phyloP scores from a whole-genome alignment of 2,888 invertebrate genomes.

The Subacronicta megacephala region DNA sequence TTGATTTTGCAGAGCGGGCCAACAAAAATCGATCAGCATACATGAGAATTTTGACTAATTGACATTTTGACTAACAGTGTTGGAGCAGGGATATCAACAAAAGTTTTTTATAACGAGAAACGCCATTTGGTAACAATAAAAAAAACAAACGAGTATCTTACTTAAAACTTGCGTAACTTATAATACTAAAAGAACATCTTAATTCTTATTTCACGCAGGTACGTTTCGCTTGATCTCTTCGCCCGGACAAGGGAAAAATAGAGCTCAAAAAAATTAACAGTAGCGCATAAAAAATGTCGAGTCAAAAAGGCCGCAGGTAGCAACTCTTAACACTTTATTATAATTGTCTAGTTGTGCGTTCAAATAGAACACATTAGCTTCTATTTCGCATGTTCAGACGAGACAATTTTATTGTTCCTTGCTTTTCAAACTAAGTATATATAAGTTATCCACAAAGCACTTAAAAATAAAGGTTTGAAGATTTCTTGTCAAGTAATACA shows the following conservation, averaged over 20 bases:
- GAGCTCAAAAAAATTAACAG: conserved; percentile 51
- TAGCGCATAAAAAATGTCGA: conserved; percentile 63
- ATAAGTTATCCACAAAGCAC: conserved; percentile 12
- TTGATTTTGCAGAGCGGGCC: conserved; percentile 41
- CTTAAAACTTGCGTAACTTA: conserved; percentile 40
- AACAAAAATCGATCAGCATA: conserved; percentile 21
- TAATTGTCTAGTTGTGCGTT: conserved; percentile 69
- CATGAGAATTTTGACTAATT: conserved; percentile 7
- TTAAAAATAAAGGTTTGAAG: background rate
- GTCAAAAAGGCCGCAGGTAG: conserved; percentile 72
- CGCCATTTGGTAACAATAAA: conserved; percentile 21
- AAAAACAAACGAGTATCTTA: conserved; percentile 18
- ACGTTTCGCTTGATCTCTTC: conserved; percentile 50
- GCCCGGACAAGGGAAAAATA: conserved; percentile 35
- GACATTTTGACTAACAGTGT: too few species aligned
- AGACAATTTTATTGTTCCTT: conserved; percentile 23
- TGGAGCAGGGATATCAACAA: conserved; percentile 6
- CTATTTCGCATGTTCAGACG: conserved; percentile 47
- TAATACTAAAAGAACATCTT: conserved; percentile 47
- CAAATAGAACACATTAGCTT: conserved; percentile 70
- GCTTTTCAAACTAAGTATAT: conserved; percentile 23
- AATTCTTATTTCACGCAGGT: conserved; percentile 54
- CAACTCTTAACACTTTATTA: conserved; percentile 61
- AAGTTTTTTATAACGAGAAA: conserved; percentile 3
- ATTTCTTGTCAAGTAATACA: conserved; percentile 6